A percentile compares a stretch with the other conserved stretches of the same genome.
Conservation (phyloP, 2,797 vertebrate species). For the Luscinia luscinia region DNA sequence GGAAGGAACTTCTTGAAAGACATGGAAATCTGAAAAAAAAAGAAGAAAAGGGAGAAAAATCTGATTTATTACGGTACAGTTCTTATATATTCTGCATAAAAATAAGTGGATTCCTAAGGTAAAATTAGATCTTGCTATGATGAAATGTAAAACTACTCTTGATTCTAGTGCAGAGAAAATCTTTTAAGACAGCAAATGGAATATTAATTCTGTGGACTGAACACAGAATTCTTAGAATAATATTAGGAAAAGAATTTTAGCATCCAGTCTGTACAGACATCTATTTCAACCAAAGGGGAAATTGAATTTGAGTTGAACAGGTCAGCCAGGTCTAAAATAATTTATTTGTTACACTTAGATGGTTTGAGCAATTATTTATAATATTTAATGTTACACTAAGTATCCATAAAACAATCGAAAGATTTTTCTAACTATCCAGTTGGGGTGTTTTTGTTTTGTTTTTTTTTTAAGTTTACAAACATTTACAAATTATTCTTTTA, state of each 20-base stretch:
- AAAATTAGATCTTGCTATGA: background rate
- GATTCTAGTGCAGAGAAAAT: background rate
- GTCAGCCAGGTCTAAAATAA: background rate
- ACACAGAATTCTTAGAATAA: background rate
- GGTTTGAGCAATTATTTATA: background rate
- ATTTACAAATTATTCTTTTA: background rate
- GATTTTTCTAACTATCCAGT: background rate
- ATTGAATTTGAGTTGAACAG: background rate
- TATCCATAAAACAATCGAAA: background rate
- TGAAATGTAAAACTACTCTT: background rate
- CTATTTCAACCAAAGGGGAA: background rate
- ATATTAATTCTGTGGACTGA: background rate
- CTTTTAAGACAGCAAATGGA: background rate
- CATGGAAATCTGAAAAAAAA: background rate
- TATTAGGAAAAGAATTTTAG: background rate
- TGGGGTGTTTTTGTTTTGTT: no score
- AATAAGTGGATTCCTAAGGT: background rate
- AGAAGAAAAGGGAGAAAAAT: rapidly evolving
- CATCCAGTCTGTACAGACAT: background rate
- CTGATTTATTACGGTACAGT: background rate
- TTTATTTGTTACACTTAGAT: background rate
- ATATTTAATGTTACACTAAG: background rate
- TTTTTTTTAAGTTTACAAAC: no score
- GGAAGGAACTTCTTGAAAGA: background rate
- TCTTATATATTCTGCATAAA: background rate